phyloP scores from a whole-genome alignment of 2,888 invertebrate genomes.

The Ashinkailepas kermadecensis region DNA sequence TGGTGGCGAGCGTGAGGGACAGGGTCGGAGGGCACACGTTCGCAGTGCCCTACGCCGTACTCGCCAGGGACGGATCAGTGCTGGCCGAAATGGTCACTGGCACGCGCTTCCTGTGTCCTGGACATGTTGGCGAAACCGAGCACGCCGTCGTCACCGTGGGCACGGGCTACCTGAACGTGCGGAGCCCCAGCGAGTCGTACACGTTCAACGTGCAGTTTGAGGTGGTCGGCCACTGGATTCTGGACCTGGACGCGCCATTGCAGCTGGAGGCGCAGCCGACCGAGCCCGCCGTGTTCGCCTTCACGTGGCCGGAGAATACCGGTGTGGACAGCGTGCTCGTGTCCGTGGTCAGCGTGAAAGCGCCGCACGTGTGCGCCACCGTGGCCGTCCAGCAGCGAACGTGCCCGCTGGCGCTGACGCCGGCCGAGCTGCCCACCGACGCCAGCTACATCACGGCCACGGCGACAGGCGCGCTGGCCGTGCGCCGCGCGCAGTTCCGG shows the following conservation, averaged over 20 bases:
- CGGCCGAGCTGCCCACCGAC: neutral
- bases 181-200: neutral
- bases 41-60: slow-evolving; percentile 71
- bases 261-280: neutral
- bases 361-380: neutral
- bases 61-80: slow-evolving; percentile 90
- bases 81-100: slow-evolving; percentile 56
- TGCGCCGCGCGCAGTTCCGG: neutral
- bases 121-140: slow-evolving; percentile 25
- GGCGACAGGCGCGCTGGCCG: neutral
- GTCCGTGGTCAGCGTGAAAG: neutral
- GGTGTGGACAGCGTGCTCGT: neutral
- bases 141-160: slow-evolving; percentile 19
- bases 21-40: slow-evolving; percentile 25
- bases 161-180: neutral
- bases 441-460: neutral
- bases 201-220: slow-evolving; percentile 8
- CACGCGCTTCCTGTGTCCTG: slow-evolving; percentile 26
- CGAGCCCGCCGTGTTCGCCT: slow-evolving; percentile 23
- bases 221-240: slow-evolving; percentile 7
- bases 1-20: neutral
- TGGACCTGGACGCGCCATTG: neutral
- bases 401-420: slow-evolving; percentile 21
- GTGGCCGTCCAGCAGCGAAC: slow-evolving; percentile 22
- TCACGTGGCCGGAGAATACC: neutral